Percentiles rank a stretch among this genome's conserved stretches.
Conservation (phyloP, 2,113 vertebrate species). For the Callipepla californica region DNA sequence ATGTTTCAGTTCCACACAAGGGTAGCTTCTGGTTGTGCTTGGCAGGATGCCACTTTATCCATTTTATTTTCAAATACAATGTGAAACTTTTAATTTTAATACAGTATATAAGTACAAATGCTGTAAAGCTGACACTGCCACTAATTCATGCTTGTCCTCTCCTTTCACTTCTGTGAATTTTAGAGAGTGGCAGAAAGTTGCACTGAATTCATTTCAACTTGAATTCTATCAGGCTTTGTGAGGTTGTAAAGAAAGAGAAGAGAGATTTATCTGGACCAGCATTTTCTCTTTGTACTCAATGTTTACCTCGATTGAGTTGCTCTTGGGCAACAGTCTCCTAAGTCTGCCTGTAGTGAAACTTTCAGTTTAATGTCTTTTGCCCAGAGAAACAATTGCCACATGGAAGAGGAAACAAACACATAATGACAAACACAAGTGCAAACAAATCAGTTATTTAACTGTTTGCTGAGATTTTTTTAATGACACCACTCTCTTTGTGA, state of each 20-base stretch:
- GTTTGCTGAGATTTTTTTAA: background rate
- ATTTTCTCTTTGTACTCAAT: background rate
- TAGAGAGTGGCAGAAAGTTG: constrained; percentile 4
- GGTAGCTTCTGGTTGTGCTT: constrained; percentile 74
- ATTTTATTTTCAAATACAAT: constrained; percentile 81
- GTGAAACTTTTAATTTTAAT: constrained; percentile 78
- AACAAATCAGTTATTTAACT: constrained; percentile 38
- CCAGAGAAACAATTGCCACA: background rate
- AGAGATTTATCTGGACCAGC: background rate
- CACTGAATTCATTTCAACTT: background rate
- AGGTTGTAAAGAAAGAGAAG: background rate
- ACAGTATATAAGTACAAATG: constrained; percentile 46
- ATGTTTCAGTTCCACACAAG: constrained; percentile 75
- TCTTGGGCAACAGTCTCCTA: background rate
- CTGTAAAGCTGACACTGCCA: constrained; percentile 54
- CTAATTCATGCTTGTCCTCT: constrained; percentile 56
- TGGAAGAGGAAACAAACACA: constrained; percentile 4
- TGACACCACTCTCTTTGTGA: constrained; percentile 15
- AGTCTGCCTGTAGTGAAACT: background rate
- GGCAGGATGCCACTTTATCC: constrained; percentile 76
- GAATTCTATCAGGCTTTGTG: background rate
- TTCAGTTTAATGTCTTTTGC: background rate
- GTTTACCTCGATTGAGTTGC: background rate
- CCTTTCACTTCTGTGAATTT: constrained; percentile 18
- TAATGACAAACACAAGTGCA: background rate